phyloP scores from a whole-genome alignment of 2,888 invertebrate genomes.

The Congeria kusceri region DNA sequence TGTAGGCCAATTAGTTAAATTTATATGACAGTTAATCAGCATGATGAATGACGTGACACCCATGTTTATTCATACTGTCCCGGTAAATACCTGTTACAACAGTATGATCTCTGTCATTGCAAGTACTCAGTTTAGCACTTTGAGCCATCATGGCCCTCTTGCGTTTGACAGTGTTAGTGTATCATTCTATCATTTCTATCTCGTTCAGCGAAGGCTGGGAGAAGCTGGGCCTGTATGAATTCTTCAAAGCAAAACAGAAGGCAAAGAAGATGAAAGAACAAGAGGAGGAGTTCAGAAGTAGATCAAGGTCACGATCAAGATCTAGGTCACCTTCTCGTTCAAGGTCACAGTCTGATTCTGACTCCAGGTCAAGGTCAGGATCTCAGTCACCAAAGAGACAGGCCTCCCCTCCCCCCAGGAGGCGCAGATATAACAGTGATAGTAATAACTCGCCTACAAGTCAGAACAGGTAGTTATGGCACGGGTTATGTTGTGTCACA shows the following conservation, averaged over 20 bases:
- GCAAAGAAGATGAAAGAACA: constrained; percentile 92
- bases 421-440: constrained; percentile 69
- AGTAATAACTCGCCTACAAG: constrained; percentile 57
- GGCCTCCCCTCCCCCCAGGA: constrained; percentile 53
- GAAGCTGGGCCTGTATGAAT: constrained; percentile 98
- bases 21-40: too few relatives aligned
- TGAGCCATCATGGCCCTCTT: not conserved
- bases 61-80: too few relatives aligned
- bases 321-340: constrained; percentile 73
- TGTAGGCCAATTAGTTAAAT: too few relatives aligned
- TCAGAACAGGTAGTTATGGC: constrained; percentile 8
- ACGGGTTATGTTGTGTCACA: too few relatives aligned
- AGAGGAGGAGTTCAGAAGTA: constrained; percentile 68
- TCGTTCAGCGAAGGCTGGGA: constrained; percentile 96
- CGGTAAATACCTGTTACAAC: too few relatives aligned
- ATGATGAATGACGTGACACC: too few relatives aligned
- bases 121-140: too few relatives aligned
- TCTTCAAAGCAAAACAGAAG: constrained; percentile 97
- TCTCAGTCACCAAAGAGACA: constrained; percentile 44
- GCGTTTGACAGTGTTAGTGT: not conserved
- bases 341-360: constrained; percentile 55
- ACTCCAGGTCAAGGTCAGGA: constrained; percentile 44
- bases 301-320: constrained; percentile 83
- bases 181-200: not conserved
- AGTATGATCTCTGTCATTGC: too few relatives aligned